Evolutionary conservation across 2,113 vertebrate genomes (phyloP).

Genomic region (Protobothrops flavoviridis): DNA sequence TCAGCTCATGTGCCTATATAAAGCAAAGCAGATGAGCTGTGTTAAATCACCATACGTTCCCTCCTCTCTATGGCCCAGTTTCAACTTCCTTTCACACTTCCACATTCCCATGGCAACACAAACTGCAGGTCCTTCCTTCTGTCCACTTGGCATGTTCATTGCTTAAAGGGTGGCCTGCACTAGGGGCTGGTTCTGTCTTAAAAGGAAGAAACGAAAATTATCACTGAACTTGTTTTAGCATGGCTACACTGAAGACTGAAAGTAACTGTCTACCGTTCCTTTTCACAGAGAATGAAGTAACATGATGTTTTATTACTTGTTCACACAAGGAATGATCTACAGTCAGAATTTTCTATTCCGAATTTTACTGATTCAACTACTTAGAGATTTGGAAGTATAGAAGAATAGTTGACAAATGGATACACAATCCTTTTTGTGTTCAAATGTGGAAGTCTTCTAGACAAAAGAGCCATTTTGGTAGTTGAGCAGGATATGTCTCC

Average conservation of each 20-base stretch:
- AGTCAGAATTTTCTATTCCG: neutral
- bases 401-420: too few relatives aligned
- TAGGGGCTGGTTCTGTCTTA: neutral
- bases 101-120: constrained; percentile 7
- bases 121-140: neutral
- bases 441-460: neutral
- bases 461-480: neutral
- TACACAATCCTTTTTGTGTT: neutral
- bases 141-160: neutral
- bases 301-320: neutral
- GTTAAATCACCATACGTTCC: neutral
- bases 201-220: neutral
- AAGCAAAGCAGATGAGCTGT: neutral
- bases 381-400: neutral
- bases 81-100: neutral
- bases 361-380: neutral
- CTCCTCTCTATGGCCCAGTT: neutral
- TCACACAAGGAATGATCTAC: neutral
- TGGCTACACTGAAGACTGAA: neutral
- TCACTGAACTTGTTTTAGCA: neutral
- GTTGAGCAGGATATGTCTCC: neutral
- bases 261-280: neutral
- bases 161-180: neutral
- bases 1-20: neutral
- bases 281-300: neutral